These are phyloP conservation scores for Raphicerus campestris DNA, from an alignment of 2,113 vertebrate species.

Conservation along the genomic window DNA sequence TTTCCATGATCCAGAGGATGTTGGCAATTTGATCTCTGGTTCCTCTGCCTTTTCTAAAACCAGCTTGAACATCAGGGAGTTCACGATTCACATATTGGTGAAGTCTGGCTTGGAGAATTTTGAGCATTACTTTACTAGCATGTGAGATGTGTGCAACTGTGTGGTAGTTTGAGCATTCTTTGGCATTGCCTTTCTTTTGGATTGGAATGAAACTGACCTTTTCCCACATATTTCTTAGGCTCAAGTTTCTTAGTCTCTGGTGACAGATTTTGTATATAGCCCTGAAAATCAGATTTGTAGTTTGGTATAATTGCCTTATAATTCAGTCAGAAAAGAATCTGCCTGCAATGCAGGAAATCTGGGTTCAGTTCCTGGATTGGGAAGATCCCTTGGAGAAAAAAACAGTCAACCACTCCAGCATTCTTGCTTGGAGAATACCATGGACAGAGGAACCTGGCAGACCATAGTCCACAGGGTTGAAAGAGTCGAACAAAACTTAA, in stretches of 20 bases:
- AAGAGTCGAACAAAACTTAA: rapidly evolving
- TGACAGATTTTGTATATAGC: background rate
- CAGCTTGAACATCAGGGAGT: no score
- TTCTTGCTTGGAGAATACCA: background rate
- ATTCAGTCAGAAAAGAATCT: background rate
- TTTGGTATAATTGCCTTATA: background rate
- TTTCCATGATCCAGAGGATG: no score
- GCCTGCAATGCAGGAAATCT: background rate
- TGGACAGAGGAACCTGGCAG: background rate
- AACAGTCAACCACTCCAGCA: background rate
- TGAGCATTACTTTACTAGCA: no score
- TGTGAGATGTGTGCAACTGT: no score
- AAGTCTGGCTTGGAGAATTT: no score
- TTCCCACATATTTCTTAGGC: background rate
- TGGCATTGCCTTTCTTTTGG: no score
- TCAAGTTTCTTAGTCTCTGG: background rate
- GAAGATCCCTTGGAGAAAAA: background rate
- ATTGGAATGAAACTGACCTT: no score
- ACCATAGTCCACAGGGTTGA: background rate
- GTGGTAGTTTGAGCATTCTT: no score
- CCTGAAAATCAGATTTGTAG: background rate
- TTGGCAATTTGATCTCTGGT: no score
- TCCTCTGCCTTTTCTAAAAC: no score
- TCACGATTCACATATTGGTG: no score
- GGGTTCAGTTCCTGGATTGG: background rate